Evolutionary conservation across 1,140 invertebrate genomes (phyloP), one percentile per base, ranked within the genome.

Genomic region (Lordiphosa clarofinis): DNA sequence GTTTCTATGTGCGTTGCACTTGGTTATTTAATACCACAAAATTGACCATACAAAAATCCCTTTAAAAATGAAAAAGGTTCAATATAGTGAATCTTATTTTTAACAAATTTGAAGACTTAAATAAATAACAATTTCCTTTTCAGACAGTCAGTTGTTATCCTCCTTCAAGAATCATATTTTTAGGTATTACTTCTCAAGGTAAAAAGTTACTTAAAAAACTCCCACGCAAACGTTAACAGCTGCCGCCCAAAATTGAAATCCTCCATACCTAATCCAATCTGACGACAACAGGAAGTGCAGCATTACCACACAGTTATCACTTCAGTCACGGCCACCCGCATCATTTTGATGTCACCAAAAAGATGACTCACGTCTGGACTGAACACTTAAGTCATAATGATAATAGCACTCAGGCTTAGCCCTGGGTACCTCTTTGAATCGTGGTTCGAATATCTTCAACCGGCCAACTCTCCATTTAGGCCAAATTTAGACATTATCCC

Each of bases 401-500:
- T 46, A 56, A 59, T 61, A 76, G 76, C 76, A 81, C 76, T 81
- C 82, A 46, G 43, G 6, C 28, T 31, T 31, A 82, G 67, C 55
- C 48, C 21, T 40, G 40, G 24, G 75, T 38, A 57, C 55, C 52
- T 35, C 49, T 60, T 55, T 36, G 61, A 65, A 28, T 65, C 67
- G 63, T 71, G 63, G 57, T 48, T 44, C 38, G 53, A 61, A 71
- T 67, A 58, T 39, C 33, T 64, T 64, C 63, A 64, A 71, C 63
- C 63, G 5, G 21, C 21, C 21, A 24, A 67, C 40, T 57, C 50
- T 54, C 67, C 40, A 67, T 64, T 71, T 66, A 36, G 73, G 59
- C 72, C 78, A 81, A 82, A 81, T 81, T 84, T 81, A 81, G 76
- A 82, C 76, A 81, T 81, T 81, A 81, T 53, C 72, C 56, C 62